Percentiles rank a stretch among this genome's conserved stretches.
Conservation (phyloP, 2,888 invertebrate genomes). For the Lumbricus terrestris region DNA sequence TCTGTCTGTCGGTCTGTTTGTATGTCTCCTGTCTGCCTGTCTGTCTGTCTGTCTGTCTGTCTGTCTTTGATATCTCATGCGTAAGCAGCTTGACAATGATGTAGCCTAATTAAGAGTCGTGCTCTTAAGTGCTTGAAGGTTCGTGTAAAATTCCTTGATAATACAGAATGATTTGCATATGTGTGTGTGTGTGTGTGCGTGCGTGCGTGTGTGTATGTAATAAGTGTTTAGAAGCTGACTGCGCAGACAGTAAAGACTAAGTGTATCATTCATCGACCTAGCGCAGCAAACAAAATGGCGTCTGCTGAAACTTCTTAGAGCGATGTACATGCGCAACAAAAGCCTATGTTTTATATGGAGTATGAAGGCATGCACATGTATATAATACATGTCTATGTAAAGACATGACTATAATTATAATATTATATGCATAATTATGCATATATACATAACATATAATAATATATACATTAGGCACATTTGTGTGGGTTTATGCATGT, state of each 20-base stretch:
- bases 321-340: background rate
- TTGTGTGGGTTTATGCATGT: background rate
- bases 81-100: too few species aligned
- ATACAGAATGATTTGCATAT: too few species aligned
- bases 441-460: background rate
- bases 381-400: background rate
- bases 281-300: background rate
- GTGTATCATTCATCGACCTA: background rate
- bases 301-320: background rate
- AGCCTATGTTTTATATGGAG: background rate
- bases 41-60: background rate
- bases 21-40: too few species aligned
- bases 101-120: background rate
- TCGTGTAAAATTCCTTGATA: background rate
- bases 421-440: background rate
- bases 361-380: background rate
- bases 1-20: too few species aligned
- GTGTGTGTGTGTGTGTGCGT: background rate
- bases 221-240: background rate
- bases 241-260: background rate
- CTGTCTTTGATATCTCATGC: too few species aligned
- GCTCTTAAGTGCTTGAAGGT: background rate
- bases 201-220: background rate
- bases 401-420: too few species aligned
- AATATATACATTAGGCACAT: background rate